Conservation (phyloP, 1,140 invertebrate genomes). For the Anoplophora glabripennis region DNA sequence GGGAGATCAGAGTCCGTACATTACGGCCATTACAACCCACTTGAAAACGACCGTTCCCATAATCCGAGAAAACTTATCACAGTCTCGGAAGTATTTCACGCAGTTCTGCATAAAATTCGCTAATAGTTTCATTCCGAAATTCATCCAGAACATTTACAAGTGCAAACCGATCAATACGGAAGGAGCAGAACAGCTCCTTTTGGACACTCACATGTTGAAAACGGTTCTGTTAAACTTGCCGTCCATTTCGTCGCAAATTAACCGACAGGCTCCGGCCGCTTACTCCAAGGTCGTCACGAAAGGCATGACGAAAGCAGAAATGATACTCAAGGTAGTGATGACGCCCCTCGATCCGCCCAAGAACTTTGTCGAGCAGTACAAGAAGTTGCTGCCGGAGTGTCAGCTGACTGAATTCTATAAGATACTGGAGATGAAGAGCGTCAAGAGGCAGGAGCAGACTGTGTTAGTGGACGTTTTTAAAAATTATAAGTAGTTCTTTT, state of each 20-base stretch:
- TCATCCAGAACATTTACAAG: slow-evolving; percentile 89
- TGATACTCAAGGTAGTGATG: slow-evolving; percentile 98
- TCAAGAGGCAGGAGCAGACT: slow-evolving; percentile 51
- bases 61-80: slow-evolving; percentile 88
- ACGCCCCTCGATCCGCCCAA: slow-evolving; percentile 84
- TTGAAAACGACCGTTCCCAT: slow-evolving; percentile 85
- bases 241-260: slow-evolving; percentile 83
- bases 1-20: slow-evolving; percentile 95
- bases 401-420: slow-evolving; percentile 91
- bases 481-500: slow-evolving; percentile 23
- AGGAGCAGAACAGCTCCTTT: slow-evolving; percentile 93
- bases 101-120: slow-evolving; percentile 97
- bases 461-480: slow-evolving; percentile 43
- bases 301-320: slow-evolving; percentile 95
- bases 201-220: slow-evolving; percentile 97
- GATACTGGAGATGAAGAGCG: slow-evolving; percentile 94
- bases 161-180: slow-evolving; percentile 91
- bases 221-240: slow-evolving; percentile 94
- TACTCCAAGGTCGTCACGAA: slow-evolving; percentile 89
- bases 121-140: slow-evolving; percentile 93
- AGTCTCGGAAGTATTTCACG: slow-evolving; percentile 96
- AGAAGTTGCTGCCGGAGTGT: slow-evolving; percentile 86
- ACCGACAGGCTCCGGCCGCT: slow-evolving; percentile 81
- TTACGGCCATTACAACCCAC: slow-evolving; percentile 85
- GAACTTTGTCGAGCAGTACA: slow-evolving; percentile 87